Evolutionary conservation across 2,888 invertebrate genomes (phyloP), one percentile per base, ranked within the genome.

Genomic region (Morpho achilles): DNA sequence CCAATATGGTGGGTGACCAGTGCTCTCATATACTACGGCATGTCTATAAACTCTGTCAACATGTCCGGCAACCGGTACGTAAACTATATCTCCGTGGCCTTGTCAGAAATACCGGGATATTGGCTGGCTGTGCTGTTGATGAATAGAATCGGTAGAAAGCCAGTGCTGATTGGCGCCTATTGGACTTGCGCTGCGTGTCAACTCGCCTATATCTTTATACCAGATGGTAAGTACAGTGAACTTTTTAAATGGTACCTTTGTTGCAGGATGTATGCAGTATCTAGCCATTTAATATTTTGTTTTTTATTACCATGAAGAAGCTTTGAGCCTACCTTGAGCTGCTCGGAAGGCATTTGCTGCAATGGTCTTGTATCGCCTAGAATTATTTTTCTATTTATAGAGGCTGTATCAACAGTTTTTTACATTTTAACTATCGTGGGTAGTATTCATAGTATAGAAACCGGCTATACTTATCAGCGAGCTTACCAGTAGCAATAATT

Each of bases 11-110:
- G 94, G 94, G 87, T 94, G 39, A 92, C 94, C 0, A 93, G 89
- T 58, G 92, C 93, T 0, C 92, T 94, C 62, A 90, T 94, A 1
- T 94, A 93, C 75, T 94, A 94, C 67, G 94, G 94, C 0, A 74
- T 95, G 53, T 93, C 93, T 0, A 80, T 94, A 40, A 94, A 93
- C 72, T 92, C 94, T 0, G 93, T 93, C 0, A 90, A 92, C 10
- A 80, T 95, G 65, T 91, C 92, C 0, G 94, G 94, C 4, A 93
- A 94, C 70, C 88, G 88, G 60, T 94, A 94, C 71, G 52, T 93
- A 16, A 94, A 94, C 78, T 95, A 93, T 67, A 89, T 93, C 40
- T 78, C 92, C 22, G 93, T 93, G 7, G 80, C 92, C 32, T 3
- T 32, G 32, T 32, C 32, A 7, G 95, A 95, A 74, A 92, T 95